Evolutionary conservation across 2,797 vertebrate genomes (phyloP), one percentile per base, ranked within the genome.

Genomic region (Merluccius polli): DNA sequence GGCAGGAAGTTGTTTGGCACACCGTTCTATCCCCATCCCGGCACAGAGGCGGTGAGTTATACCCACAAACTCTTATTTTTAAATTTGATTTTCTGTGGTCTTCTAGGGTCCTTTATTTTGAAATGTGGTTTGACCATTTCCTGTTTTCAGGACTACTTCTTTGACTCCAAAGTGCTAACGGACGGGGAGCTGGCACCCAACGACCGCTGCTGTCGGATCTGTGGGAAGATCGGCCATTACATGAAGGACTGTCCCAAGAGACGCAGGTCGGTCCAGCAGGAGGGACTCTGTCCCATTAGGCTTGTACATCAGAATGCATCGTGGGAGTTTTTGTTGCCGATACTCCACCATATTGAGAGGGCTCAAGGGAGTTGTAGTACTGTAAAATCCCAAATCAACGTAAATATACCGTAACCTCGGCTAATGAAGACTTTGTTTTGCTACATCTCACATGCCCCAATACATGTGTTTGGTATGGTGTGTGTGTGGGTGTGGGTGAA

Each of bases 161-260:
- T 99, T 84, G 96, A 99, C 93, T 98, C 97, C 0, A 98, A 97
- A 94, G 96, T 98, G 81, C 82, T 99, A 82, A 99, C 98, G 4
- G 97, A 99, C 73, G 98, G 98, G 21, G 98, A 99, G 84, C 79
- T 98, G 90, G 98, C 98, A 63, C 98, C 98, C 48, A 99, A 99
- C 71, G 98, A 99, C 91, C 89, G 98, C 80, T 99, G 98, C 89
- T 99, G 98, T 89, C 92, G 98, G 81, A 96, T 99, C 81, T 99
- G 98, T 75, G 98, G 98, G 75, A 99, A 99, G 93, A 99, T 99
- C 74, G 98, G 98, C 76, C 98, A 99, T 87, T 99, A 99, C 86
- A 99, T 99, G 97, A 99, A 99, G 92, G 97, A 99, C 88, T 99
- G 98, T 83, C 98, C 98, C 11, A 98, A 98, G 88, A 96, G 96